phyloP scores from a whole-genome alignment of 1,140 invertebrate genomes.

The Thereuonema tuberculata region DNA sequence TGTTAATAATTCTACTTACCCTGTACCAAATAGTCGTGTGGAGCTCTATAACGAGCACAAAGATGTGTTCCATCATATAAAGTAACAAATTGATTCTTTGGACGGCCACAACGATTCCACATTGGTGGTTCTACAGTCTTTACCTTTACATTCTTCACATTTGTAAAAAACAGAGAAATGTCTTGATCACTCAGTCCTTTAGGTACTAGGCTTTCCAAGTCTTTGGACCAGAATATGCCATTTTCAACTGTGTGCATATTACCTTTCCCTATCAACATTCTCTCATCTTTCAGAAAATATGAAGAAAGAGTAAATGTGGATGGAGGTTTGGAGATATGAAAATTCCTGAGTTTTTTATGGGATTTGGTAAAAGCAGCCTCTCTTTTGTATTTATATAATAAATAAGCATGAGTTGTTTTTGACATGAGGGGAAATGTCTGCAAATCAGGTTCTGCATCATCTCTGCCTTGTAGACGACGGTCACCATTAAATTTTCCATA shows the following conservation, averaged over 20 bases:
- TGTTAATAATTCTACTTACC: constrained; percentile 21
- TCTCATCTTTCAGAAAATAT: too few relatives aligned
- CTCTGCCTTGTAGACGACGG: not conserved
- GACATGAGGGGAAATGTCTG: too few relatives aligned
- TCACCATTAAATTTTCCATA: constrained; percentile 5
- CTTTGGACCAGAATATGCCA: constrained; percentile 17
- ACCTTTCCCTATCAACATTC: too few relatives aligned
- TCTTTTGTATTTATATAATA: not conserved
- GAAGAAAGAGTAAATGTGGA: too few relatives aligned
- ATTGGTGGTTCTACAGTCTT: constrained; percentile 17
- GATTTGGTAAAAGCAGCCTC: not conserved
- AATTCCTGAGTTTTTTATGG: too few relatives aligned
- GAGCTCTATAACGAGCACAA: constrained; percentile 28
- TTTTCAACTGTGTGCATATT: constrained; percentile 17
- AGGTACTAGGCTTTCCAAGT: constrained; percentile 13
- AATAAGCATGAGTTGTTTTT: too few relatives aligned
- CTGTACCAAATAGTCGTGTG: constrained; percentile 26
- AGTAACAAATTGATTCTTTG: constrained; percentile 26
- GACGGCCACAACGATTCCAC: constrained; percentile 29
- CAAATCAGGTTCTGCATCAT: not conserved
- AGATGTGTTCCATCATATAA: constrained; percentile 22
- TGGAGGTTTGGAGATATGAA: too few relatives aligned
- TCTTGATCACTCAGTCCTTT: not conserved
- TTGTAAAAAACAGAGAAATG: not conserved
- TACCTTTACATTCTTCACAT: not conserved